A percentile compares a stretch with the other conserved stretches of the same genome.
phyloP scores from a whole-genome alignment of 2,888 invertebrate species.

The Drosophila flavopinicola region DNA sequence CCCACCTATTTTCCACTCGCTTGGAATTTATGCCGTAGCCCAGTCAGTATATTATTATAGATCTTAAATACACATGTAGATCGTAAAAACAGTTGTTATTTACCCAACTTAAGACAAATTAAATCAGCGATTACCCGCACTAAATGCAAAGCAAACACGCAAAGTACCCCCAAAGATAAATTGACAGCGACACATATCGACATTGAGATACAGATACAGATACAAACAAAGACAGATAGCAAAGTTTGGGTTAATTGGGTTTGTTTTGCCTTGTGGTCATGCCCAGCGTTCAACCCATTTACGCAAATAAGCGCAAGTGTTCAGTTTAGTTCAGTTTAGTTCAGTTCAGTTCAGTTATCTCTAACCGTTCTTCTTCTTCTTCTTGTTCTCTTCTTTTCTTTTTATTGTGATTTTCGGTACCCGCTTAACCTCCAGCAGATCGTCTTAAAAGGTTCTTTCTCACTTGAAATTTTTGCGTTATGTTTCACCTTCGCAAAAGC shows the following conservation, averaged over 20 bases:
- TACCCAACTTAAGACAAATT: slow-evolving; percentile 3
- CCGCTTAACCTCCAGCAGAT: slow-evolving; percentile 51
- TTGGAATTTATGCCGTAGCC: background rate
- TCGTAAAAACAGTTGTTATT: background rate
- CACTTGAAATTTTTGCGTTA: slow-evolving; percentile 44
- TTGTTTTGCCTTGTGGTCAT: slow-evolving; percentile 58
- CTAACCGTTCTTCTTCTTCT: slow-evolving; percentile 45
- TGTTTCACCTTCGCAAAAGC: slow-evolving; percentile 67
- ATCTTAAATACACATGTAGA: background rate
- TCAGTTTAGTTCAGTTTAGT: too few species aligned
- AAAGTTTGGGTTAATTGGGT: slow-evolving; percentile 30
- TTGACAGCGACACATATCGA: slow-evolving; percentile 43
- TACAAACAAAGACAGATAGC: background rate
- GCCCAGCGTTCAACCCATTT: slow-evolving; percentile 51
- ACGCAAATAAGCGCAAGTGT: slow-evolving; percentile 55
- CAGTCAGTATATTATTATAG: background rate
- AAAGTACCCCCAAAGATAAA: slow-evolving; percentile 33
- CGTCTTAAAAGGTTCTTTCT: slow-evolving; percentile 42
- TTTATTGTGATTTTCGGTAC: background rate
- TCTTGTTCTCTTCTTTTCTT: slow-evolving; percentile 12
- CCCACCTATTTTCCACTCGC: too few species aligned
- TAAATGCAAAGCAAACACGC: slow-evolving; percentile 36
- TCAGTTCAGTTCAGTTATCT: too few species aligned
- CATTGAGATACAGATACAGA: slow-evolving; percentile 39
- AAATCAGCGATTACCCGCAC: slow-evolving; percentile 14